Evolutionary conservation across 2,113 vertebrate species (phyloP), one percentile per base, ranked within the genome.

Genomic region (Pardalotus punctatus): DNA sequence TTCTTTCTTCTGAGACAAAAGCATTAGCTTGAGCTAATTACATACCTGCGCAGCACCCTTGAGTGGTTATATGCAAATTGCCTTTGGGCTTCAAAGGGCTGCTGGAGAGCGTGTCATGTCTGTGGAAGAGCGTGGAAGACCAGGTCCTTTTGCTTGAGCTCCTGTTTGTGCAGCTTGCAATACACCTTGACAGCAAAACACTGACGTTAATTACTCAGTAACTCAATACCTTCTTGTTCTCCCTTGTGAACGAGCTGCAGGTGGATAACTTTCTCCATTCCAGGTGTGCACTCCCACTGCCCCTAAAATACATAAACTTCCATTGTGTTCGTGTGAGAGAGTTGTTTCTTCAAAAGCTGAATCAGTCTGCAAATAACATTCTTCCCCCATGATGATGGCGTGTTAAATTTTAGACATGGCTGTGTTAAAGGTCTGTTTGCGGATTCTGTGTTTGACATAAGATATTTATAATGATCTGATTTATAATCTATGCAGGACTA

Each of bases 281-380:
- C 85, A 73, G 50, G 16, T 54, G 81, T 80, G 73, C 27, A 0
- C 16, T 81, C 65, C 61, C 57, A 2, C 72, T 64, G 86, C 94
- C 86, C 58, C 45, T 80, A 85, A 76, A 93, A 61, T 21, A 67
- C 89, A 79, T 35, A 31, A 80, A 54, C 57, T 72, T 24, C 23
- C 29, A 10, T 33, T 83, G 83, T 19, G 48, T 81, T 86, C 9
- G 0, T 54, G 43, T 14, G 54, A 66, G 74, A 72, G 88, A 74
- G 69, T 22, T 81, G 60, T 76, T 94, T 16, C 28, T 60, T 40
- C 74, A 43, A 8, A 7, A 17, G 81, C 61, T 93, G 94, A 94
- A 73, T 96, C 91, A 84, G 71, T 91, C 65, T 76, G 86, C 58
- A 93, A 94, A 93, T 87, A 91, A 35, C 27, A 7, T 51, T 83